Conservation (phyloP, 2,888 invertebrate genomes). For the Hetaerina titia region DNA sequence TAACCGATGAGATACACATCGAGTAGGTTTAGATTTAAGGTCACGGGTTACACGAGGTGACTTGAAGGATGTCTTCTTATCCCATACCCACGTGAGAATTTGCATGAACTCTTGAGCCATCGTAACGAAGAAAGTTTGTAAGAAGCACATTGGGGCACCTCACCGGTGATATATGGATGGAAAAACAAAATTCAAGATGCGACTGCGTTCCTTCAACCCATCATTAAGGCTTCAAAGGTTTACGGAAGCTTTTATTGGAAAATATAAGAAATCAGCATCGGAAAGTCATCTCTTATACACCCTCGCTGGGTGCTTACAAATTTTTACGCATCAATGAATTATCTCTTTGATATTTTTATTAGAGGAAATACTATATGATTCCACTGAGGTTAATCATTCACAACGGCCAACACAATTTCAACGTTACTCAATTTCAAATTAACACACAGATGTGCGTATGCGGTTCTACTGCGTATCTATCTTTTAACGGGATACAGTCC, state of each 20-base stretch:
- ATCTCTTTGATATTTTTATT: no score
- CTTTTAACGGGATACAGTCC: no score
- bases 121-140: not conserved
- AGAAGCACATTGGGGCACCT: not conserved
- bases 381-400: no score
- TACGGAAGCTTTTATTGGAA: constrained; percentile 15
- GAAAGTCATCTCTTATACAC: not conserved
- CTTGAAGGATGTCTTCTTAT: constrained; percentile 9
- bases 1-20: not conserved
- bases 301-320: not conserved
- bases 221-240: not conserved
- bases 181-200: not conserved
- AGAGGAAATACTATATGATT: no score
- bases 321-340: not conserved
- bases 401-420: no score
- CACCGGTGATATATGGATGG: not conserved
- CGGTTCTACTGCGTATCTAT: no score
- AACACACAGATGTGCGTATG: no score
- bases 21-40: not conserved
- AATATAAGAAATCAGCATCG: not conserved
- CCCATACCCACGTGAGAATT: not conserved
- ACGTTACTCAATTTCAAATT: no score
- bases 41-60: not conserved
- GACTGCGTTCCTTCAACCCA: not conserved
- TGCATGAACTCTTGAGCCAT: constrained; percentile 21